Conservation (phyloP, 2,888 invertebrate genomes). For the Dicycla oo region DNA sequence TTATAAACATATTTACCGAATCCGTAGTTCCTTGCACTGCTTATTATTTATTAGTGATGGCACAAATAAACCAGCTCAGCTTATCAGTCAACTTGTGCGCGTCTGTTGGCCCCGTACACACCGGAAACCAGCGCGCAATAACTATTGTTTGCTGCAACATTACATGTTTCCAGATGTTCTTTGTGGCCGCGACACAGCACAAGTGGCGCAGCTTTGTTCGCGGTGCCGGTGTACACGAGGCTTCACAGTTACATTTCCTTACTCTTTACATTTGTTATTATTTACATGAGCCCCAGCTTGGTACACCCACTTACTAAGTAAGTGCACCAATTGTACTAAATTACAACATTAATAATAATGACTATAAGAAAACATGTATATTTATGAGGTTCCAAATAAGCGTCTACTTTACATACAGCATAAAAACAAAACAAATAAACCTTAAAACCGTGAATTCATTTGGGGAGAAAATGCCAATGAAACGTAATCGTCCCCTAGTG, state of each 20-base stretch:
- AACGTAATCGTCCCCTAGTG: neutral
- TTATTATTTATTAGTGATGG: neutral
- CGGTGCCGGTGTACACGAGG: neutral
- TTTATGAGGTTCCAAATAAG: slow-evolving; percentile 2
- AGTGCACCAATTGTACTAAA: neutral
- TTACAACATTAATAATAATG: neutral
- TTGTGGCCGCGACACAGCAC: too few relatives aligned
- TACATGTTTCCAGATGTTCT: too few relatives aligned
- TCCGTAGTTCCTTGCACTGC: neutral
- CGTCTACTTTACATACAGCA: neutral
- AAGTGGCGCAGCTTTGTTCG: too few relatives aligned
- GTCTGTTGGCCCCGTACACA: too few relatives aligned
- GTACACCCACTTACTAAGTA: neutral
- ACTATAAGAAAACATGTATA: neutral
- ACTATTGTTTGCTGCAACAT: too few relatives aligned
- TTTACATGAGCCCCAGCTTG: neutral
- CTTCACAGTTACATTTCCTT: neutral
- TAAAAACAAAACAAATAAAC: neutral
- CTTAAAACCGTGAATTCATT: neutral
- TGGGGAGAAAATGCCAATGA: neutral
- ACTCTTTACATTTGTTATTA: neutral
- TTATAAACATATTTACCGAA: neutral
- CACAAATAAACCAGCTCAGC: neutral
- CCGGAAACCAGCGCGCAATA: too few relatives aligned
- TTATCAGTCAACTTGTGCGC: neutral